phyloP scores from a whole-genome alignment of 2,888 invertebrate genomes.

The Amiota communis region DNA sequence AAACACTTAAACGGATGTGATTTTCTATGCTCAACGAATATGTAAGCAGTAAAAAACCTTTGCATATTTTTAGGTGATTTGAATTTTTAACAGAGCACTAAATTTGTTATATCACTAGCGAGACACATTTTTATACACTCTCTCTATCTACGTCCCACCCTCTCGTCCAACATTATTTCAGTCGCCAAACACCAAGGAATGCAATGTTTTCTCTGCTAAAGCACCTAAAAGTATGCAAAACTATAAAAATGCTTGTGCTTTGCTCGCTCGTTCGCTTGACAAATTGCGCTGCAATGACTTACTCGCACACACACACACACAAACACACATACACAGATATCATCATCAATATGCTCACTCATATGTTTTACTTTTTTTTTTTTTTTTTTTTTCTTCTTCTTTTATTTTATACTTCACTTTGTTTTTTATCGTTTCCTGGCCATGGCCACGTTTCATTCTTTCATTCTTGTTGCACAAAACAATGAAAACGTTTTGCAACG shows the following conservation, averaged over 20 bases:
- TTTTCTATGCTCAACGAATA: too few relatives aligned
- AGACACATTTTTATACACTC: too few relatives aligned
- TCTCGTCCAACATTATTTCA: too few relatives aligned
- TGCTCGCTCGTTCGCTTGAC: conserved; percentile 32
- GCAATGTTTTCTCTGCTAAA: conserved; percentile 35
- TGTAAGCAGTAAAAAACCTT: conserved; percentile 33
- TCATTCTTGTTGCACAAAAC: conserved; percentile 1
- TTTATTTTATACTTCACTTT: neutral
- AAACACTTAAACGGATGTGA: too few relatives aligned
- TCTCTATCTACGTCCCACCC: too few relatives aligned
- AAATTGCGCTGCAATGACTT: conserved; percentile 43
- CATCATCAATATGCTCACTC: neutral
- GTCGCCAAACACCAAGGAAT: conserved; percentile 6
- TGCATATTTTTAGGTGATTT: conserved; percentile 64
- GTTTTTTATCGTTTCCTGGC: neutral
- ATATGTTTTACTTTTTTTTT: neutral
- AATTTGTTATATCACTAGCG: conserved; percentile 52
- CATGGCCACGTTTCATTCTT: neutral
- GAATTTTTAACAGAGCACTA: conserved; percentile 57
- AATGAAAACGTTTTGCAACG: conserved; percentile 4
- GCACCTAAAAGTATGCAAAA: conserved; percentile 33
- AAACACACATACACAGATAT: neutral
- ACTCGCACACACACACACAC: conserved; percentile 20
- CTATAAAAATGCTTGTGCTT: conserved; percentile 38
- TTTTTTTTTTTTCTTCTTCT: neutral